Base-by-base conservation (phyloP, 2,888 invertebrate genomes). In the Poecilus cupreus region DNA sequence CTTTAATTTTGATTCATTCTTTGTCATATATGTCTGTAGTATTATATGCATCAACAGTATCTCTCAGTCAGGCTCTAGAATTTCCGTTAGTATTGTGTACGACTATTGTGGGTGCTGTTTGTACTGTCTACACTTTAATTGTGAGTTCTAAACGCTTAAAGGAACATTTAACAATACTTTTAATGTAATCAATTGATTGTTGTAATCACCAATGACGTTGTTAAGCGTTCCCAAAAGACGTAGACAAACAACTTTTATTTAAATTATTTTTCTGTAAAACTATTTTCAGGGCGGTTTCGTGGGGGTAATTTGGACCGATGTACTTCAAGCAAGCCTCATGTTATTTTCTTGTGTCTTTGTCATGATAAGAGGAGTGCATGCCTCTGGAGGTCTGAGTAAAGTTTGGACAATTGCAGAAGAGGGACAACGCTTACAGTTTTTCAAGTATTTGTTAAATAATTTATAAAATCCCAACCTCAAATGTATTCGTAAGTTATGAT, bases 91-190 rank as follows among this genome's bases (percentile, higher is more conserved):
- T 37, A 18, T 11, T 37, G 13, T 76, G 76, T 37, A 76, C 76
- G 2, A 39, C 57, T 5, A 11, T 54, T 16, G 43, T 76, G 13
- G 54, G 76, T 3, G 54, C 26, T 5, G n/a, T 57, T 13, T 76
- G 76, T 76, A 76, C 57, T 37, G 11, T 57, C 16, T 76, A 76
- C 13, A 76, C 76, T 24, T 20, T 57, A 16, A 18, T 76, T 8
- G 76, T 76, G 57, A 76, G 76, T 60, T 24, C 24, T 60, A n/a
- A n/a, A n/a, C n/a, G n/a, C n/a, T n/a, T n/a, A n/a, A n/a, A n/a
- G n/a, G n/a, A n/a, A n/a, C n/a, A n/a, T n/a, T n/a, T n/a, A n/a
- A n/a, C n/a, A n/a, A n/a, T n/a, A n/a, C n/a, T n/a, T n/a, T n/a
- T n/a, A n/a, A n/a, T n/a, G n/a, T n/a, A n/a, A n/a, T n/a, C n/a